A percentile compares a stretch with the other conserved stretches of the same genome.
Evolutionary conservation across 2,797 vertebrate genomes (phyloP).

Genomic region (Arnoldichthys spilopterus): DNA sequence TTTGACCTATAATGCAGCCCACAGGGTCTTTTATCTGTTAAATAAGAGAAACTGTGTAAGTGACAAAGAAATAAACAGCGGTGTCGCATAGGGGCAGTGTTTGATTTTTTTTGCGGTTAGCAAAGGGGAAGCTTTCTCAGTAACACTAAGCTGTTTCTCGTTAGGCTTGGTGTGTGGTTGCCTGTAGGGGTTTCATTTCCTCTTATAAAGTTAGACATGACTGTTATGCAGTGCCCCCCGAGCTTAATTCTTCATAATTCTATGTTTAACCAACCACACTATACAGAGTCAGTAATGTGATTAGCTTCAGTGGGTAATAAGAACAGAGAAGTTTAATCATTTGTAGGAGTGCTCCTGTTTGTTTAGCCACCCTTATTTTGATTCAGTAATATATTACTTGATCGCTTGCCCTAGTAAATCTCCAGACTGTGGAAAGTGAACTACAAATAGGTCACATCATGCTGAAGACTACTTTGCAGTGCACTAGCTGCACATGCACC

Average conservation of each 20-base stretch:
- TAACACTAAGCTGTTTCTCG: slow-evolving; percentile 62
- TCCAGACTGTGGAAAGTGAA: neutral
- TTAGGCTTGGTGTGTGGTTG: slow-evolving; percentile 41
- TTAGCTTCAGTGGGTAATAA: neutral
- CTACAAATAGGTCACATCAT: neutral
- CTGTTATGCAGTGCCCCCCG: neutral
- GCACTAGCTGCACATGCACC: too few relatives aligned
- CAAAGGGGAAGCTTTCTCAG: slow-evolving; percentile 55
- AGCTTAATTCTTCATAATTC: neutral
- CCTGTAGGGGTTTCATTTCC: slow-evolving; percentile 61
- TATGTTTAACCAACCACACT: slow-evolving; percentile 13
- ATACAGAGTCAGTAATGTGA: slow-evolving; percentile 36
- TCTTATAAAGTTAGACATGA: slow-evolving; percentile 9
- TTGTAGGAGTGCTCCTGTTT: neutral
- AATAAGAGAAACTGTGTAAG: neutral
- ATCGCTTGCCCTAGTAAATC: neutral
- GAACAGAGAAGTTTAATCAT: neutral
- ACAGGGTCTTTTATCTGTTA: neutral
- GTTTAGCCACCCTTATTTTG: neutral
- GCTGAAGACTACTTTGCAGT: too few relatives aligned
- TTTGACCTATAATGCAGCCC: neutral
- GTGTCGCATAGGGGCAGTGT: slow-evolving; percentile 28
- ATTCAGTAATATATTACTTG: neutral
- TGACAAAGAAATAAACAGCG: neutral
- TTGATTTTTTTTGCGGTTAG: slow-evolving; percentile 44